Percentiles rank a stretch among this genome's conserved stretches.
phyloP scores from a whole-genome alignment of 1,140 invertebrate species.

The Phocides pigmalion region DNA sequence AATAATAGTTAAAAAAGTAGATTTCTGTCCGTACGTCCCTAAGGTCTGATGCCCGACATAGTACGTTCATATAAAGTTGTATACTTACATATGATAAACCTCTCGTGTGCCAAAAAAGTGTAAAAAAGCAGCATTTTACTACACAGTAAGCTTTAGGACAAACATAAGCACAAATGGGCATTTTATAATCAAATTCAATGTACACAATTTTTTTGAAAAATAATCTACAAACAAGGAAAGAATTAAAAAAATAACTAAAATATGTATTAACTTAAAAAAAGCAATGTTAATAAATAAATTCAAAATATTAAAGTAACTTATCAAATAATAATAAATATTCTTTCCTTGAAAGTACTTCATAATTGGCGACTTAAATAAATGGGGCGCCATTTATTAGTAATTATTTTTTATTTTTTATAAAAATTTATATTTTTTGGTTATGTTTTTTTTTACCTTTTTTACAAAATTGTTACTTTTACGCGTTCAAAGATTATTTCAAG shows the following conservation, averaged over 20 bases:
- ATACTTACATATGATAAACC: conserved; percentile 55
- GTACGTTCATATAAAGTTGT: conserved; percentile 17
- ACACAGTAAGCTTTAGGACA: conserved; percentile 48
- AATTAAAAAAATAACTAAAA: not conserved
- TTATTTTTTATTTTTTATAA: no score
- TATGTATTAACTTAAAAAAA: no score
- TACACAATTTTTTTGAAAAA: not conserved
- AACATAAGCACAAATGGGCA: conserved; percentile 65
- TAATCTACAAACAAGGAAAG: conserved; percentile 20
- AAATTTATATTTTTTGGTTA: no score
- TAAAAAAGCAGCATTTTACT: conserved; percentile 57
- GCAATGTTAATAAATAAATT: conserved; percentile 4
- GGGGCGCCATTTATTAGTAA: no score
- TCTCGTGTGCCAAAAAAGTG: conserved; percentile 52
- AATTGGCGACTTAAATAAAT: no score
- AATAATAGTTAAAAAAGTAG: no score
- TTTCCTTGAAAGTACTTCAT: conserved; percentile 29
- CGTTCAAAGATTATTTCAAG: no score
- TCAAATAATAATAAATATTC: not conserved
- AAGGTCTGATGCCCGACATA: no score
- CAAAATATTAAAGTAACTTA: not conserved
- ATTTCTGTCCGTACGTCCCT: no score
- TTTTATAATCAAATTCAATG: conserved; percentile 33
- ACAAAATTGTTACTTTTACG: no score
- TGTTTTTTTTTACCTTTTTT: no score